Evolutionary conservation across 2,113 vertebrate species (phyloP).

Genomic region (Psettodes erumei): DNA sequence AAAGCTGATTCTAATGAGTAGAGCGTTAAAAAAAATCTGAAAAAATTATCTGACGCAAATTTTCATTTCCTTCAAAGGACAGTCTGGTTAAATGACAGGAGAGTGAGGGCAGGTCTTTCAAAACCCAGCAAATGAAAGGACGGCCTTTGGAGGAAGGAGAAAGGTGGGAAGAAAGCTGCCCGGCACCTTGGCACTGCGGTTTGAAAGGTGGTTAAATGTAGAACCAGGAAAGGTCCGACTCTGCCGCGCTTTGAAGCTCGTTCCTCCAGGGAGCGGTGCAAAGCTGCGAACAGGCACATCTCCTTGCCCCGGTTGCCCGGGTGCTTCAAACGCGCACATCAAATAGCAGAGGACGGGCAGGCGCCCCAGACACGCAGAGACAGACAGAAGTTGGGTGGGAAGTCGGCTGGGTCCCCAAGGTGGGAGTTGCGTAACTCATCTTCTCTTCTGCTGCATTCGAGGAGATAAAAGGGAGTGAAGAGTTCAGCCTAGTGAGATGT

Average conservation of each 20-base stretch:
- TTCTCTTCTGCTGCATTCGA: slow-evolving; percentile 72
- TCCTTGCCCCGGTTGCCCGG: slow-evolving; percentile 51
- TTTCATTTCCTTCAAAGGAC: slow-evolving; percentile 19
- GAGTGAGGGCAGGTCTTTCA: slow-evolving; percentile 19
- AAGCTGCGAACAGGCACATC: slow-evolving; percentile 70
- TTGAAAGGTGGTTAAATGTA: slow-evolving; percentile 70
- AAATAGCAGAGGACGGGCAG: slow-evolving; percentile 71
- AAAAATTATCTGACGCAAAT: slow-evolving; percentile 19
- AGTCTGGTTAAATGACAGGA: slow-evolving; percentile 36
- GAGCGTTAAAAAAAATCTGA: neutral
- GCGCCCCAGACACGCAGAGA: slow-evolving; percentile 60
- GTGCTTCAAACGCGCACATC: slow-evolving; percentile 76
- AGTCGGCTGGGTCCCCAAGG: slow-evolving; percentile 77
- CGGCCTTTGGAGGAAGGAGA: slow-evolving; percentile 53
- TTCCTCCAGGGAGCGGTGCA: slow-evolving; percentile 60
- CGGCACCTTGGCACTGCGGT: slow-evolving; percentile 49
- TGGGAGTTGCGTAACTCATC: slow-evolving; percentile 74
- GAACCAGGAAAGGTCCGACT: slow-evolving; percentile 70
- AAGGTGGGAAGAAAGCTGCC: slow-evolving; percentile 37
- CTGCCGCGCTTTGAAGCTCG: slow-evolving; percentile 66
- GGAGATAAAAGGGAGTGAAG: slow-evolving; percentile 76
- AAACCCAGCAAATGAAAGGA: slow-evolving; percentile 39
- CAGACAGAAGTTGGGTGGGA: slow-evolving; percentile 75
- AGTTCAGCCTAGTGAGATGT: slow-evolving; percentile 73
- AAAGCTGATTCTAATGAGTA: slow-evolving; percentile 14